Evolutionary conservation across 2,888 invertebrate species (phyloP).

Genomic region (Sarcophaga subvicina): DNA sequence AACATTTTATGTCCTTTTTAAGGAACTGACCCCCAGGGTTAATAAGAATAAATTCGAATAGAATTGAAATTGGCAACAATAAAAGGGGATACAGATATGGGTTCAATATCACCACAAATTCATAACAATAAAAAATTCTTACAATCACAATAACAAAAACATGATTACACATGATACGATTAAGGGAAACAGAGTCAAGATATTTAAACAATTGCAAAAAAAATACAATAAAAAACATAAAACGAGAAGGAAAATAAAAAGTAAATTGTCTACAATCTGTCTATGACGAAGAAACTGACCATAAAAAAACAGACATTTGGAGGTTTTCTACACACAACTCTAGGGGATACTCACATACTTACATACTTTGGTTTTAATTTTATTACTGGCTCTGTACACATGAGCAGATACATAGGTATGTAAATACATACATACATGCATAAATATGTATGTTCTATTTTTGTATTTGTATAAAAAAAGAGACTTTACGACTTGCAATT

Average conservation of each 20-base stretch:
- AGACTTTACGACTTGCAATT: background rate
- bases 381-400: too few relatives aligned
- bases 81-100: background rate
- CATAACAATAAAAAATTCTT: conserved; percentile 18
- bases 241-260: background rate
- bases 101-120: background rate
- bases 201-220: background rate
- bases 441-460: too few relatives aligned
- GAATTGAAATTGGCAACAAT: background rate
- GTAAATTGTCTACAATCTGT: conserved; percentile 12
- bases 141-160: background rate
- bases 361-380: too few relatives aligned
- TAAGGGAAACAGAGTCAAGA: background rate
- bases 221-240: background rate
- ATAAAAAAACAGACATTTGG: conserved; percentile 11
- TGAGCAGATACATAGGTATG: background rate
- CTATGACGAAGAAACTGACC: conserved; percentile 4
- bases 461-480: background rate
- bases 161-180: background rate
- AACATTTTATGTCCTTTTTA: conserved; percentile 25
- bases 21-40: conserved; percentile 1
- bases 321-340: background rate
- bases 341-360: background rate
- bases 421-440: background rate
- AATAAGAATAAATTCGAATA: background rate